Evolutionary conservation across 2,888 invertebrate genomes (phyloP).

Genomic region (Mystacides longicornis): DNA sequence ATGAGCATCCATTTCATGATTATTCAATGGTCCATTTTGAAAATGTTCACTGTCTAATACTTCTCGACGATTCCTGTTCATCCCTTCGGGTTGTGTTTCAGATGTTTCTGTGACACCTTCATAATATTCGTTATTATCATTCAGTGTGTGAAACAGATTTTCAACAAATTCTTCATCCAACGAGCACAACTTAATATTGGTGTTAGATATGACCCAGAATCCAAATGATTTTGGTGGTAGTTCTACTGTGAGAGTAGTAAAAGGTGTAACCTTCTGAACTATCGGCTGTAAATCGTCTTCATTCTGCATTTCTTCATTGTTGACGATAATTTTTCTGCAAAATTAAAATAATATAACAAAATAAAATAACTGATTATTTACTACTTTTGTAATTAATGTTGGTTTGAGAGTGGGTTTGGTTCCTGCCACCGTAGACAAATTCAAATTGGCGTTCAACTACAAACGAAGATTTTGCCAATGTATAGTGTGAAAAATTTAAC

Average conservation of each 20-base stretch:
- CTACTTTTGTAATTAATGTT: not conserved
- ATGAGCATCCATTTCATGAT: not conserved
- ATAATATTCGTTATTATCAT: not conserved
- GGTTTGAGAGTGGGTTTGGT: no score
- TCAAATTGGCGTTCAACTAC: no score
- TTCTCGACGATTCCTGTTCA: not conserved
- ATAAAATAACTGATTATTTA: not conserved
- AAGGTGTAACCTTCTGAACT: slow-evolving; percentile 45
- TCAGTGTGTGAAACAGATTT: not conserved
- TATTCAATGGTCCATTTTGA: not conserved
- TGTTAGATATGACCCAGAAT: slow-evolving; percentile 67
- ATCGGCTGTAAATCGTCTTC: slow-evolving; percentile 51
- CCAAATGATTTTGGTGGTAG: slow-evolving; percentile 62
- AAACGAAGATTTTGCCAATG: no score
- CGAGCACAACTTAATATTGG: slow-evolving; percentile 53
- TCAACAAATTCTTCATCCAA: slow-evolving; percentile 28
- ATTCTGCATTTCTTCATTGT: slow-evolving; percentile 52
- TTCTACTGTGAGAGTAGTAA: slow-evolving; percentile 48
- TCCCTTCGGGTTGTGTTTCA: not conserved
- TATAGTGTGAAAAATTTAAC: no score
- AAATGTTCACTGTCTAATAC: not conserved
- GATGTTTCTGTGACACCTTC: not conserved
- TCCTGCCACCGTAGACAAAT: no score
- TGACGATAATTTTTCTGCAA: slow-evolving; percentile 54
- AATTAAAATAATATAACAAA: slow-evolving; percentile 4